Evolutionary conservation across 2,888 invertebrate genomes (phyloP), one percentile per base, ranked within the genome.

Genomic region (Spilosoma lubricipeda): DNA sequence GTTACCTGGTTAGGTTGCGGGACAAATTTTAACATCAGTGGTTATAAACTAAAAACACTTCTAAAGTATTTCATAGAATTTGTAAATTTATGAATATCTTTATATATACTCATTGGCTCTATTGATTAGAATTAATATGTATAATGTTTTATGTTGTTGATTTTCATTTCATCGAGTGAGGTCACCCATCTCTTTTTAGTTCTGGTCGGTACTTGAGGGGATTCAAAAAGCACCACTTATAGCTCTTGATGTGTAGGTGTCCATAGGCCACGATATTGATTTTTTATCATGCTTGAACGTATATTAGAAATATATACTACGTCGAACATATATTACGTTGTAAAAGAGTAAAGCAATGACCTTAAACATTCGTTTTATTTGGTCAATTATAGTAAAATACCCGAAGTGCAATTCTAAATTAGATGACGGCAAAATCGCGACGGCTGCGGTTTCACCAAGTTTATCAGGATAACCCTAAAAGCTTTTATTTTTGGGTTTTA

Each of bases 1-100:
- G 79, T 81, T 81, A 78, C 67, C 81, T 83, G 84, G 85, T 86
- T 86, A 82, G 81, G 82, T 59, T 77, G 68, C 80, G 71, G 63
- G 65, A 36, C 39, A 39, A 63, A 33, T 33, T 64, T 33, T 27
- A 63, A 63, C 30, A 18, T 63, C 63, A 63, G 15, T 63, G 63
- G 18, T 8, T 63, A 30, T 7, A 63, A 30, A 63, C 63, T 63
- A 63, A 30, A 30, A 18, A 30, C 30, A 63, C 63, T 30, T 63
- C 7, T 30, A 30, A 63, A 30, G 18, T 18, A 18, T 5, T 30
- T 30, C 7, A 30, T 30, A 30, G 15, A 15, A 63, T 27, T 59
- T 27, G 13, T 15, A 59, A 27, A 59, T 59, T 9, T 15, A 59
- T 59, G 9, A 0, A n/a, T 1, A 56, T 56, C n/a, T 52, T 52